phyloP scores from a whole-genome alignment of 92 coral and sea anemone species.

The Ricordea florida region DNA sequence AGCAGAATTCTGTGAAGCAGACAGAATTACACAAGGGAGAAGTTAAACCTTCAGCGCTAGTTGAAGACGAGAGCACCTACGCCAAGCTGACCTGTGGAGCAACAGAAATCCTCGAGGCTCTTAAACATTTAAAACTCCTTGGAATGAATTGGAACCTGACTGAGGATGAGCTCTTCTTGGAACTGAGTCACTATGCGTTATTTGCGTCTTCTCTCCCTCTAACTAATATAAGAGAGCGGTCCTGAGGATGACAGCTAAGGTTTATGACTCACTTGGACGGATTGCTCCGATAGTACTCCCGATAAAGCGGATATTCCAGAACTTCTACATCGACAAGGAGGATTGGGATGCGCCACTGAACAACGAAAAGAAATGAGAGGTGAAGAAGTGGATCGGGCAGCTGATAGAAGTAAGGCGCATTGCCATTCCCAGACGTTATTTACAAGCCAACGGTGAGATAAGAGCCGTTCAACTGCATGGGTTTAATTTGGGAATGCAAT shows the following conservation, averaged over 20 bases:
- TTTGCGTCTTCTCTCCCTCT: constrained; percentile 17
- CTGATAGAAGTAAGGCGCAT: neutral
- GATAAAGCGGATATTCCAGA: constrained; percentile 45
- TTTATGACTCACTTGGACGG: constrained; percentile 50
- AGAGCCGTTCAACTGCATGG: constrained; percentile 41
- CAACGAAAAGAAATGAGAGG: constrained; percentile 1
- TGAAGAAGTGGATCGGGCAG: constrained; percentile 7
- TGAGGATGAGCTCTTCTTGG: constrained; percentile 25
- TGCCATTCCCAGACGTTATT: constrained; percentile 20
- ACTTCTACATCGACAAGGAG: neutral
- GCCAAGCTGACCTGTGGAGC: constrained; percentile 26
- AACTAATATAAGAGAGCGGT: too few relatives aligned
- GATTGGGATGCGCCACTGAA: constrained; percentile 34
- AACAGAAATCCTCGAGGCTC: constrained; percentile 1
- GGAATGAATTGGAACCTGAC: constrained; percentile 55
- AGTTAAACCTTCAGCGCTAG: neutral
- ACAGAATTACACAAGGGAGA: too few relatives aligned
- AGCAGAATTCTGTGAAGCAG: too few relatives aligned
- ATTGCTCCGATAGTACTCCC: constrained; percentile 48
- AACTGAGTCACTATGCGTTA: neutral
- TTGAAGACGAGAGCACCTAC: constrained; percentile 40
- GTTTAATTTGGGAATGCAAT: constrained; percentile 54
- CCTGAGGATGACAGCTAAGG: constrained; percentile 51
- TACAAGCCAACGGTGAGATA: constrained; percentile 16
- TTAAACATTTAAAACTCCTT: constrained; percentile 45